phyloP scores from a whole-genome alignment of 2,113 vertebrate species.

The Lathamus discolor region DNA sequence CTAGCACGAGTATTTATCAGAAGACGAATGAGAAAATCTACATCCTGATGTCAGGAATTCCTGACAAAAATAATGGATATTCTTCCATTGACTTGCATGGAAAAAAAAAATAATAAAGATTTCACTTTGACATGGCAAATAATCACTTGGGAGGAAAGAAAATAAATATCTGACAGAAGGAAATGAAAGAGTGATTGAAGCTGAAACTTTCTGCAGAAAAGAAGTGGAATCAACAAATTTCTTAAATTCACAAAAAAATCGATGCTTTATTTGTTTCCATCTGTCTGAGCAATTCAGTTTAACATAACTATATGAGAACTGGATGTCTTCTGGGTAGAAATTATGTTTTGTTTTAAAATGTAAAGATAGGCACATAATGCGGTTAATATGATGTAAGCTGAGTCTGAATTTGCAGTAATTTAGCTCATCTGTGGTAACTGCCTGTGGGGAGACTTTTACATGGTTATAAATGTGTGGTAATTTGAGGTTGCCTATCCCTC shows the following conservation, averaged over 20 bases:
- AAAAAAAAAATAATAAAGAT: not conserved
- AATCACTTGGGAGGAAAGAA: not conserved
- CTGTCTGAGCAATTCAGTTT: not conserved
- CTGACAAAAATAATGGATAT: not conserved
- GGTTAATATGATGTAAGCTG: slow-evolving; percentile 47
- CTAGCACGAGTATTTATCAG: not conserved
- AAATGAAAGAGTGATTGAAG: not conserved
- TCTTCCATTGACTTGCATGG: not conserved
- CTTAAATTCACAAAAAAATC: not conserved
- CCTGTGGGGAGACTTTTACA: slow-evolving; percentile 58
- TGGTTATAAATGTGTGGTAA: slow-evolving; percentile 60
- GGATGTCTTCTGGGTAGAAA: slow-evolving; percentile 1
- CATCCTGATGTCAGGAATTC: not conserved
- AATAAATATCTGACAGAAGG: not conserved
- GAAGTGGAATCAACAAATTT: not conserved
- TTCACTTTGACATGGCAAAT: not conserved
- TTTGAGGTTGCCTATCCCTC: slow-evolving; percentile 70
- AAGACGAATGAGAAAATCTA: not conserved
- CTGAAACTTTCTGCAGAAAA: not conserved
- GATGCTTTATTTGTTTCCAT: not conserved
- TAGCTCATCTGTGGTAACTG: slow-evolving; percentile 60
- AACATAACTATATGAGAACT: not conserved
- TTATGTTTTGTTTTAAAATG: slow-evolving; percentile 13
- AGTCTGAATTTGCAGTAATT: slow-evolving; percentile 53
- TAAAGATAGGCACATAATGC: not conserved